phyloP scores from a whole-genome alignment of 1,140 invertebrate genomes.

The Paracyclopina nana region DNA sequence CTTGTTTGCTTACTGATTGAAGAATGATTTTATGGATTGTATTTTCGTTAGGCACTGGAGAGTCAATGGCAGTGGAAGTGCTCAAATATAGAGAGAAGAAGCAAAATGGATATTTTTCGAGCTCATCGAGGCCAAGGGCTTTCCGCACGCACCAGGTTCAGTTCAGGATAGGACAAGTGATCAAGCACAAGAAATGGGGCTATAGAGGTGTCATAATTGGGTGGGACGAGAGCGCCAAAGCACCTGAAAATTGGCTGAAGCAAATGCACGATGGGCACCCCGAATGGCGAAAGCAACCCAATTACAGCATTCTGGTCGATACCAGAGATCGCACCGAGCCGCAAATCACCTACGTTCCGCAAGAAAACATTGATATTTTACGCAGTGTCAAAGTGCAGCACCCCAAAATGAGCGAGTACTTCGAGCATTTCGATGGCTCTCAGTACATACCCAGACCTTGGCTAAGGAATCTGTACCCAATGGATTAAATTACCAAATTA shows the following conservation, averaged over 20 bases:
- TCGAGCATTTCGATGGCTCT: conserved; percentile 13
- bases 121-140: conserved; percentile 18
- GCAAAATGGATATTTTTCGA: not conserved
- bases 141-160: conserved; percentile 25
- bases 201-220: conserved; percentile 32
- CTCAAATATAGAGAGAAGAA: not conserved
- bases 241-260: conserved; percentile 8
- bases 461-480: conserved; percentile 5
- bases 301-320: conserved; percentile 28
- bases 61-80: not conserved
- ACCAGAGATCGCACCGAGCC: conserved; percentile 24
- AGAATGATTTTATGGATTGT: no score
- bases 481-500: no score
- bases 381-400: conserved; percentile 10
- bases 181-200: conserved; percentile 29
- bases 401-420: not conserved
- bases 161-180: conserved; percentile 31
- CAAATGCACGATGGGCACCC: conserved; percentile 2
- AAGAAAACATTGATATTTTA: conserved; percentile 21
- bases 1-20: not conserved
- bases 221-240: conserved; percentile 27
- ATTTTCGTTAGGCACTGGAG: not conserved
- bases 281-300: conserved; percentile 20
- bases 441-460: conserved; percentile 1
- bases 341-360: conserved; percentile 27